phyloP scores from a whole-genome alignment of 2,888 invertebrate genomes.

The Serripes groenlandicus region DNA sequence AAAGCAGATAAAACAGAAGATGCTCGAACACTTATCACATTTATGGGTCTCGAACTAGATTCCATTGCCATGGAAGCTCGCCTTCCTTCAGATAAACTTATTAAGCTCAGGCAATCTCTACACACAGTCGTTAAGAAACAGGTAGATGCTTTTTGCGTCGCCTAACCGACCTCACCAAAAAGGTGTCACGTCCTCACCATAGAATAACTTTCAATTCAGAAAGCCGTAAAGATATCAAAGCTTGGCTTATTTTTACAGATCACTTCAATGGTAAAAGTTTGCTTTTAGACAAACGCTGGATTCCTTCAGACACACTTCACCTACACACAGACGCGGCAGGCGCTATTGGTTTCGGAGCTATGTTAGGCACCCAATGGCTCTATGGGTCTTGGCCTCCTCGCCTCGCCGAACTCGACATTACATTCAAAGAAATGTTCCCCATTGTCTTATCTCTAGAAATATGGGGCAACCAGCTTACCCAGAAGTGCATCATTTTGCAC shows the following conservation, averaged over 20 bases:
- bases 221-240: conserved; percentile 27
- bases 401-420: neutral
- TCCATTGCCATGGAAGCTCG: conserved; percentile 46
- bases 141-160: conserved; percentile 44
- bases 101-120: conserved; percentile 49
- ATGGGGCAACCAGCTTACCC: conserved; percentile 40
- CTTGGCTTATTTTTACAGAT: conserved; percentile 45
- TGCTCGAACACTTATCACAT: conserved; percentile 15
- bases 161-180: conserved; percentile 43
- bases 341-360: conserved; percentile 54
- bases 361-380: conserved; percentile 43
- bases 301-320: neutral
- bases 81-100: conserved; percentile 30
- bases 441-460: conserved; percentile 55
- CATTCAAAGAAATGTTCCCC: conserved; percentile 42
- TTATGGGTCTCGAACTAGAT: conserved; percentile 52
- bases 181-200: conserved; percentile 39
- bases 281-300: conserved; percentile 35
- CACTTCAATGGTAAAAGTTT: conserved; percentile 57
- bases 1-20: conserved; percentile 41
- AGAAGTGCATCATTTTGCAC: conserved; percentile 45
- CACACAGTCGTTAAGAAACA: conserved; percentile 32
- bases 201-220: conserved; percentile 31
- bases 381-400: conserved; percentile 38
- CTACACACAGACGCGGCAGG: conserved; percentile 48